Conservation (phyloP, 2,888 invertebrate species). For the Eupelmus urozonus region DNA sequence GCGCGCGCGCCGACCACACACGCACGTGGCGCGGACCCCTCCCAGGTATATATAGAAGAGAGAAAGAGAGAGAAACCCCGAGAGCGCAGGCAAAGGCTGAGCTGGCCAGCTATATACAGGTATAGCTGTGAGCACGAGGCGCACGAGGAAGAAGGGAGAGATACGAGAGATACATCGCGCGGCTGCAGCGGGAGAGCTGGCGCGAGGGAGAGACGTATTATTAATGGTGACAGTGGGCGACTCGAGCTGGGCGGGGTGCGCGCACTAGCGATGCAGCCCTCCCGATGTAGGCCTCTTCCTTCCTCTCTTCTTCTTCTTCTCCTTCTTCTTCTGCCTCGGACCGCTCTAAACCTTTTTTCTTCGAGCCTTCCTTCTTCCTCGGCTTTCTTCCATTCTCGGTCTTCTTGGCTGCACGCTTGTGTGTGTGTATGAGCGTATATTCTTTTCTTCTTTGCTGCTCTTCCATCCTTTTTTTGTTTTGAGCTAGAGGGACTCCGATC, state of each 20-base stretch:
- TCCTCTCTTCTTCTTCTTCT: slow-evolving; percentile 35
- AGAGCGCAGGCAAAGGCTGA: no score
- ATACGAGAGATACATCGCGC: slow-evolving; percentile 63
- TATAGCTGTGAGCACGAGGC: no score
- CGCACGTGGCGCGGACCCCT: slow-evolving; percentile 36
- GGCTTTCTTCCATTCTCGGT: background rate
- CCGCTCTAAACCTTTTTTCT: slow-evolving; percentile 25
- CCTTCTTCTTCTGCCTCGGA: slow-evolving; percentile 39
- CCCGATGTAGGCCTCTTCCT: slow-evolving; percentile 59
- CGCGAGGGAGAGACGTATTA: slow-evolving; percentile 74
- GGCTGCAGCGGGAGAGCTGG: slow-evolving; percentile 48
- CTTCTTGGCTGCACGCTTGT: background rate
- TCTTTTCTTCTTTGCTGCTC: background rate
- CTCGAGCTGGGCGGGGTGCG: slow-evolving; percentile 76
- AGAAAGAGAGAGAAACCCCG: slow-evolving; percentile 15
- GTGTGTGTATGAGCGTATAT: background rate
- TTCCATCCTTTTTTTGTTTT: slow-evolving; percentile 3
- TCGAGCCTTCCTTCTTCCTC: background rate
- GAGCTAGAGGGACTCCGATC: slow-evolving; percentile 19
- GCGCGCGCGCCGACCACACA: slow-evolving; percentile 49
- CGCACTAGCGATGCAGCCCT: slow-evolving; percentile 63
- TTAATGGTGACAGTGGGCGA: slow-evolving; percentile 78
- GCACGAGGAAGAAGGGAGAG: slow-evolving; percentile 32
- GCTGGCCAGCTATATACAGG: no score
- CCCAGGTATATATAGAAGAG: slow-evolving; percentile 20